Conservation (phyloP, 1,140 invertebrate species). For the Conopomorpha cramerella region DNA sequence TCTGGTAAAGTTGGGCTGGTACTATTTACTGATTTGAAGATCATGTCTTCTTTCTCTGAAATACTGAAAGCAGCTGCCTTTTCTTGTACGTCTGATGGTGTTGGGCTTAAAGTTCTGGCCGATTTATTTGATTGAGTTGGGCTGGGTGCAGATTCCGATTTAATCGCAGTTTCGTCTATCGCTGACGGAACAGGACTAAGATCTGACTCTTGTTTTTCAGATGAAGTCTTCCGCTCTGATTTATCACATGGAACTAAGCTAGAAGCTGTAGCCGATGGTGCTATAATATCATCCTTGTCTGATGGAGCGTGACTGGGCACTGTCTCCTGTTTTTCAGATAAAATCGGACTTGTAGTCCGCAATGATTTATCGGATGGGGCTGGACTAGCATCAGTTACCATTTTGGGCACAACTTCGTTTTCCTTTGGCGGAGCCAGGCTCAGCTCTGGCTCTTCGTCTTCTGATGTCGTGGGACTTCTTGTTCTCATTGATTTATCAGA, state of each 20-base stretch:
- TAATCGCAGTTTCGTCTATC: not conserved
- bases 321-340: not conserved
- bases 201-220: slow-evolving; percentile 2
- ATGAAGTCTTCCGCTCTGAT: too few species aligned
- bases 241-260: too few species aligned
- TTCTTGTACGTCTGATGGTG: not conserved
- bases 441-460: not conserved
- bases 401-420: not conserved
- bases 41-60: not conserved
- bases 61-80: not conserved
- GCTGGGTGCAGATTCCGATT: not conserved
- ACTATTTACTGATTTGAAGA: slow-evolving; percentile 6
- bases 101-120: not conserved
- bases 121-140: not conserved
- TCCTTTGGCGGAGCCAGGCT: not conserved
- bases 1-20: slow-evolving; percentile 2
- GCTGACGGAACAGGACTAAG: not conserved
- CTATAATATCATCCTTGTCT: not conserved
- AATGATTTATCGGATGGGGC: not conserved
- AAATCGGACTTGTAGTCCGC: too few species aligned
- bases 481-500: slow-evolving; percentile 3
- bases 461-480: not conserved
- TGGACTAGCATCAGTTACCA: not conserved
- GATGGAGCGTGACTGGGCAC: not conserved
- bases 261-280: slow-evolving; percentile 4